Evolutionary conservation across 2,113 vertebrate genomes (phyloP), one percentile per base, ranked within the genome.

Genomic region (Thamnaconus septentrionalis): DNA sequence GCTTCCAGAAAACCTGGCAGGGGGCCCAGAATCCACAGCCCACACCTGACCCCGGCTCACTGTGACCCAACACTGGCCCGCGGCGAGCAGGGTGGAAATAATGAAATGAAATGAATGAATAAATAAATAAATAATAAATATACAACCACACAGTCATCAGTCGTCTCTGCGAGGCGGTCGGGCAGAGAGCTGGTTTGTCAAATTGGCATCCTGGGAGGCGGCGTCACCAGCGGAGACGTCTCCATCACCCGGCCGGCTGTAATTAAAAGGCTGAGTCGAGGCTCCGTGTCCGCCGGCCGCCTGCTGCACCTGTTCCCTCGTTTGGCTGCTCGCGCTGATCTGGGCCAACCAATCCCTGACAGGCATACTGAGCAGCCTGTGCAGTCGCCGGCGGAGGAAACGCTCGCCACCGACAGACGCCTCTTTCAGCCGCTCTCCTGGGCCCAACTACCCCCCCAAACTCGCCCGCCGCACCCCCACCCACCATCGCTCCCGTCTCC

Each of bases 281-380:
- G 52, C 78, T 79, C 54, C 39, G 58, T 70, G 44, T 56, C 81
- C 77, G 65, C 73, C 40, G 85, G 79, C 74, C 69, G 75, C 64
- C 73, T 61, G 68, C 80, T 78, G 86, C 84, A 88, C 86, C 88
- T 88, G 88, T 81, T 31, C 76, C 64, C 71, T 82, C 73, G 31
- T 71, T 76, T 73, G 83, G 83, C 74, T 61, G 12, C 58, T 52
- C 4, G 60, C 57, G 2, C 75, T 67, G 79, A 80, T 86, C 79
- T 85, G 84, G 86, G 80, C 0, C 80, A 73, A 45, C 59, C 4
- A 53, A 58, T 51, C 65, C 78, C 85, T 79, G 84, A 85, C 78
- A 56, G 77, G 86, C 72, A 89, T 89, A 88, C 83, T 73, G 84
- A 91, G 72, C 80, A 85, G 80, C 71, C 50, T 31, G 77, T 71